phyloP scores from a whole-genome alignment of 2,888 invertebrate genomes.

The Polylopha cassiicola region DNA sequence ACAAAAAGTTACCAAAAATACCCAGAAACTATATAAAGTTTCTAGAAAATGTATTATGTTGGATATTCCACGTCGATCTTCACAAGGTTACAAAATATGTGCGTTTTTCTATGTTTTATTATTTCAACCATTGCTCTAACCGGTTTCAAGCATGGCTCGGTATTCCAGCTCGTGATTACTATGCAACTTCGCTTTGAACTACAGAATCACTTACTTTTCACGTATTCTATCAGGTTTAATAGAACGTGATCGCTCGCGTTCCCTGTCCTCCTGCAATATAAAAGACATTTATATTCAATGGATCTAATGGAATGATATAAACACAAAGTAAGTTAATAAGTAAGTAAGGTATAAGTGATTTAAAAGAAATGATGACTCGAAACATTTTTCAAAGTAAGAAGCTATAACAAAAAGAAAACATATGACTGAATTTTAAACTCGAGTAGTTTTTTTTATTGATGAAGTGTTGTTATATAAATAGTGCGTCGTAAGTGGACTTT shows the following conservation, averaged over 20 bases:
- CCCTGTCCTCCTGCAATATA: conserved; percentile 62
- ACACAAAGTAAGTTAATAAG: background rate
- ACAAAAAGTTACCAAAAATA: background rate
- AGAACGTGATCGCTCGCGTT: conserved; percentile 74
- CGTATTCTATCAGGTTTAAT: conserved; percentile 78
- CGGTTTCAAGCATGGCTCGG: background rate
- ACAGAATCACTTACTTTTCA: conserved; percentile 69
- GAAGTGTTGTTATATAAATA: too few species aligned
- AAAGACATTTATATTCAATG: conserved; percentile 8
- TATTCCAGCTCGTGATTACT: conserved; percentile 1
- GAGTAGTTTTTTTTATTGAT: too few species aligned
- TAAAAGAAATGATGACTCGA: too few species aligned
- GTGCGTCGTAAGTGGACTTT: too few species aligned
- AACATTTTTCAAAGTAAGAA: too few species aligned
- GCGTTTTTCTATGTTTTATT: too few species aligned
- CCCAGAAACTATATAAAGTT: background rate
- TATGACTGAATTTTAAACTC: too few species aligned
- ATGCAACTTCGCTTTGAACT: background rate
- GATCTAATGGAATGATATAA: background rate
- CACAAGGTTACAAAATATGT: too few species aligned
- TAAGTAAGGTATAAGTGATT: background rate
- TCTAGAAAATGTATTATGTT: too few species aligned
- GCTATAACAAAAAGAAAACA: too few species aligned
- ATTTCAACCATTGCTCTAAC: too few species aligned
- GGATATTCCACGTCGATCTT: too few species aligned